A percentile compares a stretch with the other conserved stretches of the same genome.
Evolutionary conservation across 2,888 invertebrate genomes (phyloP).

Genomic region (Oegoconia quadripuncta): DNA sequence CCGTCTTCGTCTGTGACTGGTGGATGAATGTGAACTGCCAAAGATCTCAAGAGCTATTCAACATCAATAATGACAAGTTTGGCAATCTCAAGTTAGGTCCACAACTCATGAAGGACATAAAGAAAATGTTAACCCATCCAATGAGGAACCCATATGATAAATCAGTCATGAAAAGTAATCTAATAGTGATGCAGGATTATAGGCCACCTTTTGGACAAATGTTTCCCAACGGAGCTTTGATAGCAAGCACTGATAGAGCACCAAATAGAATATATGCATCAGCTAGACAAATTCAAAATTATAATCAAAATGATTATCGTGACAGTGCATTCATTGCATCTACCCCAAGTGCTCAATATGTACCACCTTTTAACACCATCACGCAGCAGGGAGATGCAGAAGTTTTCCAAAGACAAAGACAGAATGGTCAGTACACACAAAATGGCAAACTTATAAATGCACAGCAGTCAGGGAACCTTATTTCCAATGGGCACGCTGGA

Average conservation of each 20-base stretch:
- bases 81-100: slow-evolving; percentile 70
- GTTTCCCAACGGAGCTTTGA: slow-evolving; percentile 53
- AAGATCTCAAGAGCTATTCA: slow-evolving; percentile 57
- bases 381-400: slow-evolving; percentile 37
- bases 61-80: slow-evolving; percentile 62
- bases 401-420: slow-evolving; percentile 47
- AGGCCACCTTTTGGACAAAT: slow-evolving; percentile 61
- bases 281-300: slow-evolving; percentile 46
- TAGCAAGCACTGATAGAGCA: slow-evolving; percentile 45
- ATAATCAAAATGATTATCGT: slow-evolving; percentile 35
- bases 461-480: slow-evolving; percentile 29
- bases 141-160: slow-evolving; percentile 65
- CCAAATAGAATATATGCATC: slow-evolving; percentile 53
- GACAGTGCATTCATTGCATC: slow-evolving; percentile 52
- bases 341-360: slow-evolving; percentile 55
- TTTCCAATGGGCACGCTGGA: slow-evolving; percentile 41
- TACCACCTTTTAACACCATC: slow-evolving; percentile 39
- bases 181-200: slow-evolving; percentile 67
- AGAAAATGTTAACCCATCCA: slow-evolving; percentile 77
- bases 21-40: slow-evolving; percentile 83
- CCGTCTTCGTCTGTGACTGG: slow-evolving; percentile 83
- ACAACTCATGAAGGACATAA: slow-evolving; percentile 77
- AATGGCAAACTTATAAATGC: slow-evolving; percentile 24
- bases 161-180: slow-evolving; percentile 48
- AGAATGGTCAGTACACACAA: slow-evolving; percentile 40